These are phyloP conservation scores for Phthorimaea operculella DNA, from an alignment of 1,140 invertebrate species.

Conservation along the genomic window DNA sequence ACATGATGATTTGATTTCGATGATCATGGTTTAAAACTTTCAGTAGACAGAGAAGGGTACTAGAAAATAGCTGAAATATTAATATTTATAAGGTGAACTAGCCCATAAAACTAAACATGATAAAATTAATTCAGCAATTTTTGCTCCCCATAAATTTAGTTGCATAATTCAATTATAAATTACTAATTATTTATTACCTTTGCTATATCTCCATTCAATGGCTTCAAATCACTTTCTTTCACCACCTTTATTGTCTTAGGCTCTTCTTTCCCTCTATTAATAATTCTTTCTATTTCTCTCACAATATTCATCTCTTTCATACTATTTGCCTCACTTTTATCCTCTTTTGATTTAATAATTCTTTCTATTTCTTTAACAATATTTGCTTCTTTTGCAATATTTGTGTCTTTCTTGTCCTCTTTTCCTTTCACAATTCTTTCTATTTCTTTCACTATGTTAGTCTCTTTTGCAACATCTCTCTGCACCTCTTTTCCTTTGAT, in stretches of 20 bases:
- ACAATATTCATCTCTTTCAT: conserved; percentile 30
- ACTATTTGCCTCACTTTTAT: conserved; percentile 20
- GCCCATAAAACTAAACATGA: too few species aligned
- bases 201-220: conserved; percentile 47
- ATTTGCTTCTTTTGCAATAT: conserved; percentile 24
- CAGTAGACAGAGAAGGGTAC: too few species aligned
- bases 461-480: neutral
- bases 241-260: neutral
- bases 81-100: too few species aligned
- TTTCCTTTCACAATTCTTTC: conserved; percentile 20
- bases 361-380: conserved; percentile 26
- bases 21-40: too few species aligned
- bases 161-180: too few species aligned
- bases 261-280: neutral
- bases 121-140: neutral
- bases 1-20: too few species aligned
- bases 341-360: too few species aligned
- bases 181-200: conserved; percentile 31
- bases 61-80: too few species aligned
- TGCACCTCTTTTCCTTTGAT: neutral
- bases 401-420: conserved; percentile 43
- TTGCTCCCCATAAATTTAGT: too few species aligned
- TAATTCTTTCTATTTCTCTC: conserved; percentile 19
- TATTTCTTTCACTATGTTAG: neutral
- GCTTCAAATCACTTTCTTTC: conserved; percentile 24